Evolutionary conservation across 2,797 vertebrate species (phyloP).

Genomic region (Naso thynnoides): DNA sequence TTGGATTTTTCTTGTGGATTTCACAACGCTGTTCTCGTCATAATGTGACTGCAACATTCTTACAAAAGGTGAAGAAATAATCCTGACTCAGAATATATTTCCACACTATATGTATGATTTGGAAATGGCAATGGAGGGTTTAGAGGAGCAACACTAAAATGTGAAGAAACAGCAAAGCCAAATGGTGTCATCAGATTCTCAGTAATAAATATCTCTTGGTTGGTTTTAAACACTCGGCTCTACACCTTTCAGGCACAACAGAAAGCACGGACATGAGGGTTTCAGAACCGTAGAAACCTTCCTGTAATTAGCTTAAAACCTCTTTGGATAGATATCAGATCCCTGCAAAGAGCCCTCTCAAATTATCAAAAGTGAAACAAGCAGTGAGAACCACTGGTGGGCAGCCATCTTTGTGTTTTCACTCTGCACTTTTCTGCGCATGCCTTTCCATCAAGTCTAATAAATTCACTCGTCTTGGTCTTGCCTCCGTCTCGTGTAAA

Average conservation of each 20-base stretch:
- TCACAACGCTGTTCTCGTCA: constrained; percentile 14
- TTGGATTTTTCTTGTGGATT: background rate
- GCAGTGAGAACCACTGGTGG: constrained; percentile 11
- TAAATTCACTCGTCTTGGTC: background rate
- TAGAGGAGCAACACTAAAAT: constrained; percentile 11
- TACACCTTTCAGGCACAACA: constrained; percentile 12
- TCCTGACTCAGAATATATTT: constrained; percentile 18
- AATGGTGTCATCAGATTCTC: constrained; percentile 44
- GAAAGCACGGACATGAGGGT: constrained; percentile 36
- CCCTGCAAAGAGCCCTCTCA: constrained; percentile 17
- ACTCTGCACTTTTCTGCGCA: too few species aligned
- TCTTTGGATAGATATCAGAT: constrained; percentile 17
- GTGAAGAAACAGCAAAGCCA: constrained; percentile 12
- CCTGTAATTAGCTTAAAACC: constrained; percentile 30
- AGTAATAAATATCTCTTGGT: constrained; percentile 29
- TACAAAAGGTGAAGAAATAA: constrained; percentile 20
- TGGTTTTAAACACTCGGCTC: constrained; percentile 29
- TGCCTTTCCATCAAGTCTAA: constrained; percentile 5
- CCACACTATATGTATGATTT: constrained; percentile 11
- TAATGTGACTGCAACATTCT: background rate
- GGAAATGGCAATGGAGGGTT: constrained; percentile 7
- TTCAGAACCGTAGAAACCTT: constrained; percentile 39
- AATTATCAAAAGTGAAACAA: constrained; percentile 16
- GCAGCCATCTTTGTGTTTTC: background rate
- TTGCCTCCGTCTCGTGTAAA: background rate